A percentile compares a stretch with the other conserved stretches of the same genome.
Conservation (phyloP, 2,888 invertebrate species). For the Trachelus troglodyta region DNA sequence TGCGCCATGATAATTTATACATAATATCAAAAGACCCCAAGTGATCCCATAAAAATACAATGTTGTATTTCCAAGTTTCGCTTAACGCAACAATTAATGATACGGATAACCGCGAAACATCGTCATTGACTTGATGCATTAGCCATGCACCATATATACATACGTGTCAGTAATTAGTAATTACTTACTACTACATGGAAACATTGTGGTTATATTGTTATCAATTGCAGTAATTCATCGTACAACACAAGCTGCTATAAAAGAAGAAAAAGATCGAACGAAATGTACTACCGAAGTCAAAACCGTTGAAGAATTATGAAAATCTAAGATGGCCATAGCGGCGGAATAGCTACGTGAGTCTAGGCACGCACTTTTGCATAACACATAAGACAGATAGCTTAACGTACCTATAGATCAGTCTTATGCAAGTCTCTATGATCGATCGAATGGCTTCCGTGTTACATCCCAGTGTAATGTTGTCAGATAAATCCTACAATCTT, state of each 20-base stretch:
- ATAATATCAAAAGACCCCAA: slow-evolving; percentile 10
- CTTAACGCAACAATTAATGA: slow-evolving; percentile 47
- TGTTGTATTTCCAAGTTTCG: slow-evolving; percentile 45
- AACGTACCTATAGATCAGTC: too few relatives aligned
- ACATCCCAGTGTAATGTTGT: slow-evolving; percentile 2
- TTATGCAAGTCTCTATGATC: too few relatives aligned
- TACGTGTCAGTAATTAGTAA: not conserved
- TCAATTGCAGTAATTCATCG: not conserved
- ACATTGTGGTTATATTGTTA: not conserved
- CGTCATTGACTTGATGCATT: not conserved
- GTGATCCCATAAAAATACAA: slow-evolving; percentile 45
- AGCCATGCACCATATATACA: not conserved
- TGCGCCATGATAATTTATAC: not conserved
- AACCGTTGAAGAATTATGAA: not conserved
- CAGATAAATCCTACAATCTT: too few relatives aligned
- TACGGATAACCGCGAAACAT: slow-evolving; percentile 41
- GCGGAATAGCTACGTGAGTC: not conserved
- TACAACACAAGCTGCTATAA: not conserved
- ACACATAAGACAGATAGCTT: not conserved
- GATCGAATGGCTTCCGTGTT: too few relatives aligned
- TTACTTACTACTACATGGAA: not conserved
- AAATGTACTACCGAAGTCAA: not conserved
- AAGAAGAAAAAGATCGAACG: not conserved
- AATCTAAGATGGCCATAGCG: not conserved
- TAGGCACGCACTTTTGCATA: not conserved